A percentile compares a stretch with the other conserved stretches of the same genome.
These are phyloP conservation scores for Lerema accius DNA, from an alignment of 1,140 invertebrate species.

Conservation along the genomic window DNA sequence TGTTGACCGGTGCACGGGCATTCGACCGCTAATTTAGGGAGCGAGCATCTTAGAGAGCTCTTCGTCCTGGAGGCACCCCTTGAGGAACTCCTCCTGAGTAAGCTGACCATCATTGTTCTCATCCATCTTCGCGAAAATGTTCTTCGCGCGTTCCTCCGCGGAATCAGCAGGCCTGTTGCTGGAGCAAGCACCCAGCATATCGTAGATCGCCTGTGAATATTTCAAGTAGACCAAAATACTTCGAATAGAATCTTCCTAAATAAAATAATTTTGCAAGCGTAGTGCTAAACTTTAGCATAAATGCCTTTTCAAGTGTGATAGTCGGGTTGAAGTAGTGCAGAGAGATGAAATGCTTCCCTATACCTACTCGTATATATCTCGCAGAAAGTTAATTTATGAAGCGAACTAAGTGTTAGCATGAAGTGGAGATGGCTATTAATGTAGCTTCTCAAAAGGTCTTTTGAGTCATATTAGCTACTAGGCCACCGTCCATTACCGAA, in stretches of 20 bases:
- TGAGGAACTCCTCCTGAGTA: constrained; percentile 99
- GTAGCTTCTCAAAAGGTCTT: constrained; percentile 10
- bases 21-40: constrained; percentile 85
- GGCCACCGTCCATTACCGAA: not conserved
- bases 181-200: constrained; percentile 98
- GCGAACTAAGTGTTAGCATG: constrained; percentile 26
- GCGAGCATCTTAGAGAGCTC: constrained; percentile 97
- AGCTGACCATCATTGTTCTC: constrained; percentile 99
- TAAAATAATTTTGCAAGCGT: not conserved
- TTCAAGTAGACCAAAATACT: not conserved
- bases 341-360: constrained; percentile 8
- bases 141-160: constrained; percentile 97
- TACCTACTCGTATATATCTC: constrained; percentile 3
- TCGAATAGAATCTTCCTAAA: too few relatives aligned
- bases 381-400: constrained; percentile 24
- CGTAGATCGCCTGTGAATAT: constrained; percentile 96
- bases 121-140: constrained; percentile 99
- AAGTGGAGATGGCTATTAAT: constrained; percentile 17
- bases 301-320: not conserved
- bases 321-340: constrained; percentile 3
- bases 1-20: constrained; percentile 31
- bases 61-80: constrained; percentile 99
- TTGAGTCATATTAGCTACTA: constrained; percentile 3
- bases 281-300: constrained; percentile 10
- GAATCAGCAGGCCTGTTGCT: constrained; percentile 95